Conservation (phyloP, 2,113 vertebrate species). For the Gasterosteus aculeatus region DNA sequence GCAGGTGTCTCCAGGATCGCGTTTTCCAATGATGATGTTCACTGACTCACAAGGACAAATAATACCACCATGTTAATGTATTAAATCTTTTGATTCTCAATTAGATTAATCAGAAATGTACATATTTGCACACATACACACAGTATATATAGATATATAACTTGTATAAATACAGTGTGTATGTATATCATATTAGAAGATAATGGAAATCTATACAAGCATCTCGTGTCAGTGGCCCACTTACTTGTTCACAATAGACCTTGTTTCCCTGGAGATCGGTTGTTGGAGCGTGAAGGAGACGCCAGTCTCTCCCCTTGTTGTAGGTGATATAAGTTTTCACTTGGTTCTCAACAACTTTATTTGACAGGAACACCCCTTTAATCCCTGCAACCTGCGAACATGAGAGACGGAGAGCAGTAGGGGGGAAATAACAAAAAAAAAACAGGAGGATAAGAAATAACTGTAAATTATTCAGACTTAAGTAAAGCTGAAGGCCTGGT, state of each 20-base stretch:
- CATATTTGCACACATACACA: too few species aligned
- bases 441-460: conserved; percentile 30
- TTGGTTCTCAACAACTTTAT: conserved; percentile 95
- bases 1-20: not conserved
- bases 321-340: conserved; percentile 98
- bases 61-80: not conserved
- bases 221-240: conserved; percentile 64
- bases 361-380: conserved; percentile 99
- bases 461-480: conserved; percentile 74
- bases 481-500: conserved; percentile 70
- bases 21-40: not conserved
- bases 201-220: conserved; percentile 55
- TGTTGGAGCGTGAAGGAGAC: conserved; percentile 88
- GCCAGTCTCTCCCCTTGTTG: conserved; percentile 97
- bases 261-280: conserved; percentile 88
- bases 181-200: not conserved
- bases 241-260: conserved; percentile 89
- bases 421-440: conserved; percentile 43
- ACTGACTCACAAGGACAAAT: not conserved
- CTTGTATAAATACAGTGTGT: not conserved
- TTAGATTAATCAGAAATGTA: not conserved
- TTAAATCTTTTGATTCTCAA: not conserved
- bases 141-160: not conserved
- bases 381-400: conserved; percentile 97
- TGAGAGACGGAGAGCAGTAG: conserved; percentile 68